phyloP scores from a whole-genome alignment of 2,888 invertebrate species.

The Ctena decussata region DNA sequence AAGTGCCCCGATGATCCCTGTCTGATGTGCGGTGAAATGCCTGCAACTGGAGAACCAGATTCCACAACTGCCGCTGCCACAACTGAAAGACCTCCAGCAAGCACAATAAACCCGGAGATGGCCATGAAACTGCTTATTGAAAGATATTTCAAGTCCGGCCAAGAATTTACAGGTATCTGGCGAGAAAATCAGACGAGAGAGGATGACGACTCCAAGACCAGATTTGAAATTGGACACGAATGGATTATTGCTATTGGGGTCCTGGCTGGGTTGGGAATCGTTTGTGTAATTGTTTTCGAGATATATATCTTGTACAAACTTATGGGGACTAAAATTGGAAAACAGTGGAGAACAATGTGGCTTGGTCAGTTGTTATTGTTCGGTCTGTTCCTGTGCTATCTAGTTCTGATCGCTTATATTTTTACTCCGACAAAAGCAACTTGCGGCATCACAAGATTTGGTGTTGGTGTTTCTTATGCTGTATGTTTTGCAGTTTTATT shows the following conservation, averaged over 20 bases:
- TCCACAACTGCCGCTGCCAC: slow-evolving; percentile 14
- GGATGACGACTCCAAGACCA: slow-evolving; percentile 49
- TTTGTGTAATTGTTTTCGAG: slow-evolving; percentile 95
- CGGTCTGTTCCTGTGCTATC: slow-evolving; percentile 87
- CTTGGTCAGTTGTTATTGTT: slow-evolving; percentile 87
- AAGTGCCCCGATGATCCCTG: slow-evolving; percentile 42
- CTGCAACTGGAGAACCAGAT: slow-evolving; percentile 31
- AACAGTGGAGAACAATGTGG: slow-evolving; percentile 84
- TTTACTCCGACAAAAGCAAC: slow-evolving; percentile 86
- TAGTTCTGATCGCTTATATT: slow-evolving; percentile 87
- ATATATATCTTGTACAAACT: slow-evolving; percentile 95
- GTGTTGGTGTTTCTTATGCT: slow-evolving; percentile 89
- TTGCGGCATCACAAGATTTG: slow-evolving; percentile 87
- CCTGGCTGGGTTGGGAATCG: slow-evolving; percentile 94
- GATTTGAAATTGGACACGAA: slow-evolving; percentile 76
- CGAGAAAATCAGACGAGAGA: slow-evolving; percentile 21
- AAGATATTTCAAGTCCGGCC: slow-evolving; percentile 66
- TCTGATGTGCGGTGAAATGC: slow-evolving; percentile 69
- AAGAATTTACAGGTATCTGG: slow-evolving; percentile 78
- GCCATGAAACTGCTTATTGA: slow-evolving; percentile 29
- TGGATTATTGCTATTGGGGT: slow-evolving; percentile 97
- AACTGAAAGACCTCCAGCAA: slow-evolving; percentile 10
- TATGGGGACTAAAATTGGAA: slow-evolving; percentile 89
- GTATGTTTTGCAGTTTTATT: slow-evolving; percentile 96
- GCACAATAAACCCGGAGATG: slow-evolving; percentile 58